Evolutionary conservation across 2,113 vertebrate species (phyloP), one percentile per base, ranked within the genome.

Genomic region (Austrofundulus limnaeus): DNA sequence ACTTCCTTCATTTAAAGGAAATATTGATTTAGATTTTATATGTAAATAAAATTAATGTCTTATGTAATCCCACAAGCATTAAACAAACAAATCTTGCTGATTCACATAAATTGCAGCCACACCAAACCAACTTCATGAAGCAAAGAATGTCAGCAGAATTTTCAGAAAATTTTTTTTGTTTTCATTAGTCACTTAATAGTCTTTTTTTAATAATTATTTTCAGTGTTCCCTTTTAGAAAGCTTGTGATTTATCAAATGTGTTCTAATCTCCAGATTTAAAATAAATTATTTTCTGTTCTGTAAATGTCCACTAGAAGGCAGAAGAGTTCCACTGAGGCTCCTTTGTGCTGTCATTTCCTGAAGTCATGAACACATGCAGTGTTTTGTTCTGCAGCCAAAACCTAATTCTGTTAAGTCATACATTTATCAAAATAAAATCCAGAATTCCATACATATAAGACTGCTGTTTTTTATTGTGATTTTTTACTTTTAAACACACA

Each of bases 301-400:
- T 1, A 43, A 5, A 31, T 62, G 46, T 49, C 88, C 90, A 88
- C 81, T 54, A 69, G 79, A 77, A 65, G 89, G 89, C 87, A 84
- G 86, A 72, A 90, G 83, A 87, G 83, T 49, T 77, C 72, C 70
- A 82, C 51, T 57, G n/a, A 74, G 75, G 1, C 61, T 14, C 61
- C 39, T 25, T 25, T 34, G 0, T 41, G 56, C 56, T 28, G 50
- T 17, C 51, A 69, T 24, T 6, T 24, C 37, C n/a, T 45, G 43
- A n/a, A 65, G 69, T 81, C 70, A 68, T 69, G 48, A 82, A 79
- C 61, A 37, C 63, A 2, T 55, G 75, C 45, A 67, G 21, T 52
- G 70, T 55, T 48, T 46, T 20, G 17, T 66, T 63, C 42, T 69
- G 61, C 66, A 63, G 57, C 14, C 54, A 45, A 38, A 63, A 39